Evolutionary conservation across 2,888 invertebrate species (phyloP).

Genomic region (Hedya salicella): DNA sequence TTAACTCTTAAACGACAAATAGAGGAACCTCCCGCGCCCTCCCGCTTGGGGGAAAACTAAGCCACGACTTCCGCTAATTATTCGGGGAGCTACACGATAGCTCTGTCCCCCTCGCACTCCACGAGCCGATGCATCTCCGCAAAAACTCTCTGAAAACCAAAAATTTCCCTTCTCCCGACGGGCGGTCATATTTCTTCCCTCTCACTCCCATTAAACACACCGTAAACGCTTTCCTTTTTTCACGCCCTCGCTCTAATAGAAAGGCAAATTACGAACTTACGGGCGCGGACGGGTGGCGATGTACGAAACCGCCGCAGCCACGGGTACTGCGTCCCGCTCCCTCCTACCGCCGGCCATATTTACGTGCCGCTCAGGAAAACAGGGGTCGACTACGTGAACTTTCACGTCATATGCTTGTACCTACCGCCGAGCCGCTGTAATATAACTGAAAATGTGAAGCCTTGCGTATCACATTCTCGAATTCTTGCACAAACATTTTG

Average conservation of each 20-base stretch:
- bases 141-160: slow-evolving; percentile 83
- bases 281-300: slow-evolving; percentile 85
- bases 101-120: slow-evolving; percentile 75
- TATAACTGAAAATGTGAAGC: slow-evolving; percentile 36
- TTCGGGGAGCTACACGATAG: slow-evolving; percentile 75
- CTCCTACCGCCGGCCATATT: slow-evolving; percentile 64
- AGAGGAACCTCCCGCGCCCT: slow-evolving; percentile 79
- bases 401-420: slow-evolving; percentile 77
- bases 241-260: slow-evolving; percentile 85
- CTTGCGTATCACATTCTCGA: slow-evolving; percentile 13
- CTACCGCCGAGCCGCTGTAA: slow-evolving; percentile 50
- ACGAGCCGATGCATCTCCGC: slow-evolving; percentile 81
- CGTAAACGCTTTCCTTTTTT: slow-evolving; percentile 86
- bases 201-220: slow-evolving; percentile 84
- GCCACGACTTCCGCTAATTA: slow-evolving; percentile 84
- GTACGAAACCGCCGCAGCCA: slow-evolving; percentile 80
- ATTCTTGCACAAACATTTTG: background rate
- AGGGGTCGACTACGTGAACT: slow-evolving; percentile 79
- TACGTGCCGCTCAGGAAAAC: slow-evolving; percentile 71
- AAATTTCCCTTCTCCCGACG: slow-evolving; percentile 83
- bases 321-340: slow-evolving; percentile 71
- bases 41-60: slow-evolving; percentile 78
- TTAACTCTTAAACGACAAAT: slow-evolving; percentile 86
- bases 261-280: slow-evolving; percentile 86
- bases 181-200: slow-evolving; percentile 84